Evolutionary conservation across 2,797 vertebrate genomes (phyloP).

Genomic region (Pseudomugil tenellus): DNA sequence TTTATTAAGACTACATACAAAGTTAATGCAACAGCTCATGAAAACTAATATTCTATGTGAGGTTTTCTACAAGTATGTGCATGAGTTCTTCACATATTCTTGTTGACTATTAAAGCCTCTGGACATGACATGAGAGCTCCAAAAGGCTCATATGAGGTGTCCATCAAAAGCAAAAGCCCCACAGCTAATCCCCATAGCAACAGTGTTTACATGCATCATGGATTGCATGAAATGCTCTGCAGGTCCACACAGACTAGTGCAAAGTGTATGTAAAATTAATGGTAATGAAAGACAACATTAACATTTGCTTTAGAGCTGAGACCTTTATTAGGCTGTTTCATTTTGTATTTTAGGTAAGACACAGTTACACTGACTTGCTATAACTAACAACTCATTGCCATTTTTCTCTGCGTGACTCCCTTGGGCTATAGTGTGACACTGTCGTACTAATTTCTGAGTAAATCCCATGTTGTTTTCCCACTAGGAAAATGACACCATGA

Average conservation of each 20-base stretch:
- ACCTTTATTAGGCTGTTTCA: background rate
- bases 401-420: slow-evolving; percentile 16
- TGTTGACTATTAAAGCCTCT: too few species aligned
- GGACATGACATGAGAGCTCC: too few species aligned
- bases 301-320: background rate
- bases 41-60: too few species aligned
- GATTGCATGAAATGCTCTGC: background rate
- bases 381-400: background rate
- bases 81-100: too few species aligned
- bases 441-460: slow-evolving; percentile 36
- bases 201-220: background rate
- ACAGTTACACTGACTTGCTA: slow-evolving; percentile 11
- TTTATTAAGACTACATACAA: too few species aligned
- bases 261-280: background rate
- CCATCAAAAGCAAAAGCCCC: too few species aligned
- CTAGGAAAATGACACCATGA: slow-evolving; percentile 36
- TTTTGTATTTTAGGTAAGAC: slow-evolving; percentile 24
- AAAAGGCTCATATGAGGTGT: too few species aligned
- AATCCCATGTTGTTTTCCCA: slow-evolving; percentile 33
- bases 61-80: too few species aligned
- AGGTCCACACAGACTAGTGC: background rate
- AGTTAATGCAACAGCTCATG: too few species aligned
- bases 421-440: slow-evolving; percentile 40
- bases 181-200: too few species aligned
- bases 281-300: background rate